Percentiles rank a stretch among this genome's conserved stretches.
Evolutionary conservation across 2,797 vertebrate species (phyloP).

Genomic region (Crax fasciolata): DNA sequence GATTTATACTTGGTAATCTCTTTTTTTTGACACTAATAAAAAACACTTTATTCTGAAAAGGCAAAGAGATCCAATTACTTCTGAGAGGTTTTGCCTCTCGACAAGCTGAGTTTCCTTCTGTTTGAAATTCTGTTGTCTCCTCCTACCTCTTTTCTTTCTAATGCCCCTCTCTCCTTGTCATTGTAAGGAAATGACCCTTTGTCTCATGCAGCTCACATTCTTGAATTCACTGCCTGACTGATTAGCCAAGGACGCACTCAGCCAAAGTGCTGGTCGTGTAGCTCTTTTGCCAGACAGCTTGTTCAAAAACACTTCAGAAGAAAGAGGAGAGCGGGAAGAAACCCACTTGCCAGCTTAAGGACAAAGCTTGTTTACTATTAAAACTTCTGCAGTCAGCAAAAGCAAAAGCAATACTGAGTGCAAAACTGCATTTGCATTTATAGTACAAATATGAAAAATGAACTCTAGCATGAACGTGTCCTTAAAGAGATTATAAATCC

Average conservation of each 20-base stretch:
- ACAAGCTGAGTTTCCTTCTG: background rate
- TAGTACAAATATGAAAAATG: slow-evolving; percentile 84
- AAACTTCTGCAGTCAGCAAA: slow-evolving; percentile 80
- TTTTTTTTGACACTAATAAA: slow-evolving; percentile 23
- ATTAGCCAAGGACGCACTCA: slow-evolving; percentile 35
- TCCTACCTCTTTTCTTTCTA: background rate
- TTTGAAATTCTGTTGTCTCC: background rate
- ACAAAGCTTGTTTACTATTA: slow-evolving; percentile 80
- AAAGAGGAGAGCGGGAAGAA: slow-evolving; percentile 31
- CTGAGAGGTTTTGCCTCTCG: background rate
- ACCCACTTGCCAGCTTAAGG: slow-evolving; percentile 71
- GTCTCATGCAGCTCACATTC: slow-evolving; percentile 41
- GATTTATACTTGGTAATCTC: slow-evolving; percentile 19
- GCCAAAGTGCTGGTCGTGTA: slow-evolving; percentile 23
- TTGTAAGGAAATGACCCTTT: slow-evolving; percentile 26
- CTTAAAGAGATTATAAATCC: slow-evolving; percentile 83
- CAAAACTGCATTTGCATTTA: slow-evolving; percentile 83
- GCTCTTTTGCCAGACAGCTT: slow-evolving; percentile 48
- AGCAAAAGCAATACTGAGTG: slow-evolving; percentile 71
- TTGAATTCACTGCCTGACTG: slow-evolving; percentile 52
- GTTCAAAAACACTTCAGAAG: slow-evolving; percentile 55
- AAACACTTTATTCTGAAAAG: slow-evolving; percentile 32
- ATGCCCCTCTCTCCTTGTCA: background rate
- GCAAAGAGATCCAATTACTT: background rate
- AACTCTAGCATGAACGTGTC: slow-evolving; percentile 67